These are phyloP conservation scores for Reinhardtius hippoglossoides DNA, from an alignment of 2,113 vertebrate genomes.

Conservation along the genomic window DNA sequence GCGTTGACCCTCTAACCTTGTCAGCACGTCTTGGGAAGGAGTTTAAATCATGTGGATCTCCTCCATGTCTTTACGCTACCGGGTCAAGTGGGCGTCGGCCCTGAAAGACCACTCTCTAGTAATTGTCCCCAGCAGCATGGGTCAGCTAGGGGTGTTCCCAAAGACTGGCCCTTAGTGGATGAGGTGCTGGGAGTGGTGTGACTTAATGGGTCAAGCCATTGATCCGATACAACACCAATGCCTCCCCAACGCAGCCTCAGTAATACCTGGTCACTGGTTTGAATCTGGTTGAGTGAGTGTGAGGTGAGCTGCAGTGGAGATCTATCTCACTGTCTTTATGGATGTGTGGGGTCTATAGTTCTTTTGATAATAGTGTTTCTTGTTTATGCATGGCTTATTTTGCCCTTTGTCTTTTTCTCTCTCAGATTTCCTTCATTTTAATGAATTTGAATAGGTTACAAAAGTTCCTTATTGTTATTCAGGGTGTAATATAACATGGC, in stretches of 20 bases:
- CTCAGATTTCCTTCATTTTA: background rate
- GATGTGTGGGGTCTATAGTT: background rate
- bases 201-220: slow-evolving; percentile 74
- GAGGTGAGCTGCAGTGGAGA: background rate
- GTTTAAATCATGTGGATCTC: slow-evolving; percentile 91
- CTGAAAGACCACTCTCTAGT: slow-evolving; percentile 82
- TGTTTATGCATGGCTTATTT: background rate
- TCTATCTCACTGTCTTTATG: background rate
- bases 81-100: slow-evolving; percentile 94
- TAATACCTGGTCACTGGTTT: slow-evolving; percentile 7
- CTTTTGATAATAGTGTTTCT: background rate
- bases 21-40: slow-evolving; percentile 94
- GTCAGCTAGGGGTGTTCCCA: slow-evolving; percentile 75
- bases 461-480: background rate
- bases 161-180: slow-evolving; percentile 69
- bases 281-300: background rate
- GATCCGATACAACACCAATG: slow-evolving; percentile 53
- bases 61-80: slow-evolving; percentile 74
- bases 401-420: background rate
- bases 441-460: background rate
- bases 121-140: slow-evolving; percentile 79
- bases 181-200: slow-evolving; percentile 64
- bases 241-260: slow-evolving; percentile 5
- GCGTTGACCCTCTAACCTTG: slow-evolving; percentile 97
- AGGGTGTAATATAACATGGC: background rate